Base-by-base conservation (phyloP, 2,797 vertebrate species). In the Thripadectes ignobilis region DNA sequence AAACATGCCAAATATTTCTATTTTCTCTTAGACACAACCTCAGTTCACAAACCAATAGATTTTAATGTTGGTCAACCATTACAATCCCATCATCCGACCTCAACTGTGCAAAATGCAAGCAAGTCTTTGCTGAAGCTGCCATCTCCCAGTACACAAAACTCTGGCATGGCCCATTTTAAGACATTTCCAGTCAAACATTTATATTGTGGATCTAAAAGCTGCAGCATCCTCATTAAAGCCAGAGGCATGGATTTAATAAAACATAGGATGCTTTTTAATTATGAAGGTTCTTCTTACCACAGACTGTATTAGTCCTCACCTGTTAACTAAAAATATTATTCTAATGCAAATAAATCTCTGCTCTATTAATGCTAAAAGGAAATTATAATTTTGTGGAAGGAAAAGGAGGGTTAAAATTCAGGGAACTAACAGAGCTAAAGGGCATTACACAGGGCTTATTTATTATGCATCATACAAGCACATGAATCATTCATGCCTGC, bases 401-500 rank as follows among this genome's bases (percentile, higher is more conserved):
- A 75, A 91, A 79, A 91, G 66, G 29, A 88, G 54, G 21, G 79
- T 92, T 95, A 91, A 87, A 89, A 89, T 51, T 82, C 73, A 84
- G 52, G 38, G 46, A 93, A 43, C 78, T 76, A 69, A 72, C 8
- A 66, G 39, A 91, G 65, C 65, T 92, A 80, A 84, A 89, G 79
- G 85, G 55, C 92, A 92, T 69, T 85, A 84, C 88, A 66, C 38
- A 48, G 54, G 55, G 29, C 57, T 96, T 79, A 93, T 92, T 94
- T 91, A 96, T 93, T 95, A 96, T 96, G 90, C 85, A 97, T 89
- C 89, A 92, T 43, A 32, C 51, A 65, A 93, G 88, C 74, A 76
- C 89, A 95, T 94, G 92, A 96, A 97, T 95, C 88, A 96, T 95
- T 96, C 94, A 95, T 18, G 79, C 65, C 74, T 48, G 85, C 52